Evolutionary conservation across 2,888 invertebrate genomes (phyloP).

Genomic region (Pachliopta kotzebuea): DNA sequence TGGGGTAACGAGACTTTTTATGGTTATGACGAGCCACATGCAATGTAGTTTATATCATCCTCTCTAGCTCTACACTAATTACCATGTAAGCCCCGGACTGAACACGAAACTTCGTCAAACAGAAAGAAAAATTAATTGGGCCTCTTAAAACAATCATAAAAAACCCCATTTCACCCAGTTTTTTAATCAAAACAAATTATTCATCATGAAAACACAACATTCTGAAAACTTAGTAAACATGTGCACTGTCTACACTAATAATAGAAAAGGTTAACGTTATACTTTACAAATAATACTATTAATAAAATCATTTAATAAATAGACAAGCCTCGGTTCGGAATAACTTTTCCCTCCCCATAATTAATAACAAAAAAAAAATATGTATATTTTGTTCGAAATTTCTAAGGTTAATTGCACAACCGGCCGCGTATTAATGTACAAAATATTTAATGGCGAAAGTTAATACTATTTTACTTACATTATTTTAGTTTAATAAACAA

Average conservation of each 20-base stretch:
- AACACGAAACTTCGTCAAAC: too few relatives aligned
- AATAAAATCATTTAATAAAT: slow-evolving; percentile 22
- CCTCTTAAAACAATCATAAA: too few relatives aligned
- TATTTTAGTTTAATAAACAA: slow-evolving; percentile 33
- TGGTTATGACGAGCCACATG: too few relatives aligned
- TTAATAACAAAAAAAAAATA: neutral
- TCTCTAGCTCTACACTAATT: too few relatives aligned
- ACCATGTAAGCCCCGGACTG: too few relatives aligned
- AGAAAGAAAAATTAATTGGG: too few relatives aligned
- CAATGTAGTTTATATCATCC: too few relatives aligned
- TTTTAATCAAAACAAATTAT: neutral
- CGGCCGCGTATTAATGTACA: slow-evolving; percentile 68
- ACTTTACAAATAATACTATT: neutral
- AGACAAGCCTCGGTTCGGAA: slow-evolving; percentile 20
- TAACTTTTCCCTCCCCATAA: neutral
- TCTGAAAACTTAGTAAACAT: too few relatives aligned
- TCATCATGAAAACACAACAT: neutral
- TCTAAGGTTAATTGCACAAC: slow-evolving; percentile 65
- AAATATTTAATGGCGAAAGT: slow-evolving; percentile 40
- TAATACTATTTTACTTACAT: slow-evolving; percentile 45
- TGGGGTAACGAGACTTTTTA: too few relatives aligned
- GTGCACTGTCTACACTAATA: too few relatives aligned
- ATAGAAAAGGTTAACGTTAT: too few relatives aligned
- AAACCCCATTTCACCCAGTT: too few relatives aligned
- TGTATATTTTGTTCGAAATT: slow-evolving; percentile 21